Base-by-base conservation (phyloP, 2,888 invertebrate species). In the Cataglyphis rosenhaueri region DNA sequence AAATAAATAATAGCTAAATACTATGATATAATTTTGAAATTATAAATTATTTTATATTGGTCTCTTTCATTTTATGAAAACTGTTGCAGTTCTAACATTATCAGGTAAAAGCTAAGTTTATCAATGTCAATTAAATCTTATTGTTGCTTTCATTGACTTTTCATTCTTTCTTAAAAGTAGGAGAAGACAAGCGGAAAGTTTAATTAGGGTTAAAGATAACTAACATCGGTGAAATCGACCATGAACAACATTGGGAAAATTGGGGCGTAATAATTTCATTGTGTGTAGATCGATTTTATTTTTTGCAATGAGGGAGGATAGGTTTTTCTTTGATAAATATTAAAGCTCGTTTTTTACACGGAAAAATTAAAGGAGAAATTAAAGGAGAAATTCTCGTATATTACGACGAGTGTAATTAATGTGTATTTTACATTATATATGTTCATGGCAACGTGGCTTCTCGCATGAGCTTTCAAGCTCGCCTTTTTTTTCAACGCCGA, bases 391-490 rank as follows among this genome's bases (percentile, higher is more conserved):
- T 55, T 6, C 9, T 12, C 12, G 29, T 25, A 68, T 76, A 38
- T 76, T 55, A 15, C 35, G 66, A 65, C 25, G 35, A 64, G 35
- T 4, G 48, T 35, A 59, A 18, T 64, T 75, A 38, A 29, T 18
- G n/a, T 15, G n/a, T 74, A 73, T 25, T 41, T 38, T 38, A 29
- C 21, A 52, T 44, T 52, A 12, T 57, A 52, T 66, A 73, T 74
- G 83, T 84, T 83, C 35, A 52, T 55, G 32, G 29, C 79, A 32
- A 74, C 74, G 83, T 83, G 86, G 52, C 64, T 44, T 82, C 59
- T 38, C 8, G 41, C 41, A 8, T 35, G 59, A 59, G 57, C 55
- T 70, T 44, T 59, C 18, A 44, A 79, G 65, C 38, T 25, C 78
- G 74, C 61, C 55, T 86, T n/a, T 82, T 71, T 32, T 57, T 44